Base-by-base conservation (phyloP, 2,797 vertebrate species). In the Ciconia nigra region DNA sequence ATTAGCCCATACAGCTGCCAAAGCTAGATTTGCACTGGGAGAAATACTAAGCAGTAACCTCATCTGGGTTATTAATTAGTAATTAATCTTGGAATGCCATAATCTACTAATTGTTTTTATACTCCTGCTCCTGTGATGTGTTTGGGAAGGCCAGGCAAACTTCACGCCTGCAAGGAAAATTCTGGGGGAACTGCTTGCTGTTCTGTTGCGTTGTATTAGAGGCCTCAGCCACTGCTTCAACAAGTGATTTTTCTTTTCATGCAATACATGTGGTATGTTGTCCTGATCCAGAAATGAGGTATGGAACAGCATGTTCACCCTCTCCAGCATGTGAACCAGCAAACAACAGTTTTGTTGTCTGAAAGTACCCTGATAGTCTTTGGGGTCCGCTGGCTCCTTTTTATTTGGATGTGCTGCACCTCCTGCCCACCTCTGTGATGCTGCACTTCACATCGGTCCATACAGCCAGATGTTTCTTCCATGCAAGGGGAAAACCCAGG, bases 31-130 rank as follows among this genome's bases (percentile, higher is more conserved):
- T 87, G 14, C 11, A 2, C n/a, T 94, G 72, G 47, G n/a, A 79
- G 70, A 86, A 90, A 55, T 63, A 57, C 28, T 59, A 70, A 79
- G 31, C 0, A 0, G 63, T 91, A 96, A 90, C 74, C 10, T 73
- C 29, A 67, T 78, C 73, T 90, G 72, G 29, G 31, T 93, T 84
- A 91, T 92, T 95, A 85, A 92, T 90, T 83, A 95, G 73, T 89
- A 70, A 91, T 95, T 93, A 83, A 52, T 77, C 46, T 89, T 7
- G 12, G 59, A 87, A 85, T 65, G 31, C 52, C 33, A 11, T 61
- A 57, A 44, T 61, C 35, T 85, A 29, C 49, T 90, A 87, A 78
- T 42, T 62, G 26, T 8, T 80, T 65, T 80, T 85, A n/a, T 84
- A 25, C 3, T 86, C 16, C 35, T 51, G 17, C 10, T 84, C 22